Evolutionary conservation across 1,140 invertebrate species (phyloP).

Genomic region (Ceratina japonica): DNA sequence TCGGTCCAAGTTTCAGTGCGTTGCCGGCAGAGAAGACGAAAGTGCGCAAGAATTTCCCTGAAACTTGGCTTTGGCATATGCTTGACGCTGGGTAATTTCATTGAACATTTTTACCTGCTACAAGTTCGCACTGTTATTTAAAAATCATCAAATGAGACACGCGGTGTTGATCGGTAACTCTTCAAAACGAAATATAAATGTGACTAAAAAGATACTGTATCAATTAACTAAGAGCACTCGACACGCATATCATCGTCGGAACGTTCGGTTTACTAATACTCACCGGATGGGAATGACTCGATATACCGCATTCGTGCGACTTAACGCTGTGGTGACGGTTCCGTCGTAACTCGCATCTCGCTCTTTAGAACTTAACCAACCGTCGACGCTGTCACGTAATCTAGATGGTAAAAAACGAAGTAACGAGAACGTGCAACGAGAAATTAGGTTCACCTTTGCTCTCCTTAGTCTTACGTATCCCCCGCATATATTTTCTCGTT

Average conservation of each 20-base stretch:
- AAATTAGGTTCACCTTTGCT: too few relatives aligned
- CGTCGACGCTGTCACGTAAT: too few relatives aligned
- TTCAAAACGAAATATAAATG: not conserved
- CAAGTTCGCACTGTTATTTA: slow-evolving; percentile 8
- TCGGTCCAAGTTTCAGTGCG: slow-evolving; percentile 60
- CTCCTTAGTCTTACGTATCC: not conserved
- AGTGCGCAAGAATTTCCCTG: slow-evolving; percentile 83
- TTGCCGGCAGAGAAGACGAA: slow-evolving; percentile 75
- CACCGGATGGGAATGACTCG: not conserved
- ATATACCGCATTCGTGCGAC: not conserved
- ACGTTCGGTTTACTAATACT: slow-evolving; percentile 10
- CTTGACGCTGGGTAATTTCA: slow-evolving; percentile 81
- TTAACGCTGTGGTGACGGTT: slow-evolving; percentile 21
- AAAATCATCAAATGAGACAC: not conserved
- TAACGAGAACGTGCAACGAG: not conserved
- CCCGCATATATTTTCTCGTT: slow-evolving; percentile 12
- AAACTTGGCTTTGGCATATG: slow-evolving; percentile 84
- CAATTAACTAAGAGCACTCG: not conserved
- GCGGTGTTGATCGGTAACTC: slow-evolving; percentile 1
- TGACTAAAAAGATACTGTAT: not conserved
- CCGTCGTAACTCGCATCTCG: slow-evolving; percentile 3
- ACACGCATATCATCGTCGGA: not conserved
- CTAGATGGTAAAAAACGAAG: too few relatives aligned
- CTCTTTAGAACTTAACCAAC: not conserved
- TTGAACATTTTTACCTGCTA: slow-evolving; percentile 63